Evolutionary conservation across 1,140 invertebrate species (phyloP), one percentile per base, ranked within the genome.

Genomic region (Halictus rubicundus): DNA sequence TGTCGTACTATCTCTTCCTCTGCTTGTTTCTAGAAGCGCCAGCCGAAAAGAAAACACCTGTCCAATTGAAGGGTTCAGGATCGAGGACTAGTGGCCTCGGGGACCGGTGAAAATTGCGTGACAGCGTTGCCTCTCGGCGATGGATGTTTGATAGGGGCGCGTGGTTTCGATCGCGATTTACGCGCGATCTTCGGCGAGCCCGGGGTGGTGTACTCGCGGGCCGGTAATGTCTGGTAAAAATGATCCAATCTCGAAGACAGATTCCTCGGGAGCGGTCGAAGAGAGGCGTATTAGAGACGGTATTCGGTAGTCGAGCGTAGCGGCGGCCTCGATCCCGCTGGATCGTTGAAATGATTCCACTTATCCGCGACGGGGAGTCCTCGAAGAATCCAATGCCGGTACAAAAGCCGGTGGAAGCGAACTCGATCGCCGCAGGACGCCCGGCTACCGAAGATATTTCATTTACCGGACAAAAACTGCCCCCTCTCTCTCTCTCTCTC

Each of bases 401-500:
- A 90, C 90, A 91, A 91, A 86, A 91, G 90, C 88, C 74, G 68
- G 81, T 89, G 88, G 88, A 90, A 89, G 88, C 89, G 89, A 90
- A 89, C 89, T 87, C 85, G 88, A 85, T 87, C 90, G 83, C 90
- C 73, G 86, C 89, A 82, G 90, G 90, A 89, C 79, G 90, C 87
- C 89, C 84, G 59, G 90, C 90, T 91, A 91, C 90, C 88, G 90
- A 91, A 90, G 90, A 91, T 91, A 91, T 91, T 91, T 91, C 90
- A 91, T 91, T 91, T 90, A 91, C 89, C 82, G 83, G 89, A 90
- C 89, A 91, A 91, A 91, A 91, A 90, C 85, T 54, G 77, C 76
- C 77, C 64, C 14, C 71, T 19, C 23, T 9, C 16, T 19, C 25
- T 5, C 61, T 54, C 68, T 83, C 46, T 65, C 68, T 46, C 42